Conservation (phyloP, 2,797 vertebrate genomes). For the Dermochelys coriacea region DNA sequence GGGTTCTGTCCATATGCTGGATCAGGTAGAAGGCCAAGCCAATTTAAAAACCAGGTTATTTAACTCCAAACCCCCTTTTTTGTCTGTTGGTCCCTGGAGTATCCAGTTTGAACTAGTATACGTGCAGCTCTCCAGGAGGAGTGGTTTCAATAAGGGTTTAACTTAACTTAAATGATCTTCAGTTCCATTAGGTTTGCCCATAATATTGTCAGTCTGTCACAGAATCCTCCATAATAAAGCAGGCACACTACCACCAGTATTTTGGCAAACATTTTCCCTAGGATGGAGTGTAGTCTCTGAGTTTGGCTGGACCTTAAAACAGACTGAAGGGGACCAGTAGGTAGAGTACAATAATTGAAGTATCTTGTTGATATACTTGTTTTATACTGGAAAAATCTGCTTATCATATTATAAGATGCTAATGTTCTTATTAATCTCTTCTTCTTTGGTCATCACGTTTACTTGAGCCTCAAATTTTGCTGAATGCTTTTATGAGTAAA, state of each 20-base stretch:
- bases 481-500: not conserved
- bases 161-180: too few species aligned
- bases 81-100: too few species aligned
- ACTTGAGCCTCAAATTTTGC: not conserved
- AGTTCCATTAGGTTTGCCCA: too few species aligned
- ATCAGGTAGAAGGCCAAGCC: too few species aligned
- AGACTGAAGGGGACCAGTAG: not conserved
- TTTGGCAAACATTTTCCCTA: not conserved
- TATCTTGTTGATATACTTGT: too few species aligned
- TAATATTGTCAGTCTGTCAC: too few species aligned
- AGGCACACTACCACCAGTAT: not conserved
- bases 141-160: too few species aligned
- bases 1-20: too few species aligned
- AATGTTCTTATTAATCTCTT: not conserved
- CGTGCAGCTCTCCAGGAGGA: too few species aligned
- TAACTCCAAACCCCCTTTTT: too few species aligned
- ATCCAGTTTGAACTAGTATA: too few species aligned
- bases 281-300: not conserved
- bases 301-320: not conserved
- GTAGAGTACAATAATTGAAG: not conserved
- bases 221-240: not conserved
- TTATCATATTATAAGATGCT: not conserved
- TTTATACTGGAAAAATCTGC: not conserved
- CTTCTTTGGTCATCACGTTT: not conserved
- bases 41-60: too few species aligned